Evolutionary conservation across 2,888 invertebrate species (phyloP).

Genomic region (Pemphredon lugubris): DNA sequence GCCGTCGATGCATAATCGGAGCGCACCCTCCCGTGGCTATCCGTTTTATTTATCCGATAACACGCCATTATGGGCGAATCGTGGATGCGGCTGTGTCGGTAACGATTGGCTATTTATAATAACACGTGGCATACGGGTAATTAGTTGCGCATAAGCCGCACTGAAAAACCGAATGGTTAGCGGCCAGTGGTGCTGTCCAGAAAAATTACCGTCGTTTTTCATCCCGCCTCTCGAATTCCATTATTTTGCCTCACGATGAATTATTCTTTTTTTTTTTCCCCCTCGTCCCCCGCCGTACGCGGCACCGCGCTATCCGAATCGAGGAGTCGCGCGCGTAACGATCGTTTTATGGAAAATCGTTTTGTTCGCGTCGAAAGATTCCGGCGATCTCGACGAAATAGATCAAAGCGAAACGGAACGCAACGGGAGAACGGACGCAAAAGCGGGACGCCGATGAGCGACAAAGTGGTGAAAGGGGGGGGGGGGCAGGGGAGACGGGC

Average conservation of each 20-base stretch:
- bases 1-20: conserved; percentile 79
- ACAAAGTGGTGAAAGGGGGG: too few species aligned
- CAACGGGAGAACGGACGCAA: too few species aligned
- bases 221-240: conserved; percentile 55
- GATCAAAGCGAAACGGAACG: too few species aligned
- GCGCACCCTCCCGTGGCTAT: conserved; percentile 77
- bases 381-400: too few species aligned
- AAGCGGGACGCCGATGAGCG: too few species aligned
- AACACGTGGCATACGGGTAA: conserved; percentile 80
- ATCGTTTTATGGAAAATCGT: background rate
- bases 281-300: too few species aligned
- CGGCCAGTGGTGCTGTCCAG: conserved; percentile 58
- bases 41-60: conserved; percentile 81
- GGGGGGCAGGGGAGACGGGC: too few species aligned
- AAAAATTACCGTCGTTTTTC: conserved; percentile 68
- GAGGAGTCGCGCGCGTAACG: background rate
- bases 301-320: background rate
- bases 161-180: conserved; percentile 71
- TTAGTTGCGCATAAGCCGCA: conserved; percentile 78
- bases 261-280: too few species aligned
- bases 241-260: conserved; percentile 52
- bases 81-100: conserved; percentile 77
- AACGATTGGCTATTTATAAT: conserved; percentile 81
- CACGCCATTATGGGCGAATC: conserved; percentile 79
- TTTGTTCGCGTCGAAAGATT: too few species aligned